These are phyloP conservation scores for Chaetophractus vellerosus DNA, from an alignment of 2,797 vertebrate species.

Conservation along the genomic window DNA sequence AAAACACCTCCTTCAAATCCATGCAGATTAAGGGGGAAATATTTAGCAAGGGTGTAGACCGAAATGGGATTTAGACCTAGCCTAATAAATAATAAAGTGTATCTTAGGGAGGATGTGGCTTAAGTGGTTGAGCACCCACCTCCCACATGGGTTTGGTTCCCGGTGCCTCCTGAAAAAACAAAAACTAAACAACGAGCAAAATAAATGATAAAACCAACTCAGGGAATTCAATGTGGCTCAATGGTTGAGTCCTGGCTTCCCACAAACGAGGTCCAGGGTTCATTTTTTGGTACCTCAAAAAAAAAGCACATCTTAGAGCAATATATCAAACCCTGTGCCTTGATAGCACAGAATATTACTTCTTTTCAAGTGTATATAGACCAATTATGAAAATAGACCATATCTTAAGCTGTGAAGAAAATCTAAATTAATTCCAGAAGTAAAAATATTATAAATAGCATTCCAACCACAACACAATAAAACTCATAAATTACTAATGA, in stretches of 20 bases:
- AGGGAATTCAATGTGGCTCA: too few relatives aligned
- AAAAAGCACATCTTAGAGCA: not conserved
- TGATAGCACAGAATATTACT: not conserved
- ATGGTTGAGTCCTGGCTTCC: too few relatives aligned
- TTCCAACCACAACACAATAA: not conserved
- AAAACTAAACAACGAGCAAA: too few relatives aligned
- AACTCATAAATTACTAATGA: not conserved
- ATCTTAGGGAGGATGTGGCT: too few relatives aligned
- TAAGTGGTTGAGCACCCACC: too few relatives aligned
- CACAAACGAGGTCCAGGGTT: too few relatives aligned
- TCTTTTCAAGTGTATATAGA: not conserved
- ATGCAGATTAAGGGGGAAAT: not conserved
- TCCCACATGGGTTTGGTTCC: too few relatives aligned
- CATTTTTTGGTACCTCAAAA: too few relatives aligned
- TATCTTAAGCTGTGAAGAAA: not conserved
- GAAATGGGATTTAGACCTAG: not conserved
- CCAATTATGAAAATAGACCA: not conserved
- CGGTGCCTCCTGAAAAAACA: too few relatives aligned
- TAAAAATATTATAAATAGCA: not conserved
- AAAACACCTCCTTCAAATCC: not conserved
- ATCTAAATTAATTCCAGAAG: not conserved
- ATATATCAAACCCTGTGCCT: not conserved
- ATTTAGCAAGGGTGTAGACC: not conserved
- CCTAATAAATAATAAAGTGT: not conserved
- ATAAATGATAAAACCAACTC: too few relatives aligned